Evolutionary conservation across 2,797 vertebrate species (phyloP).

Genomic region (Takifugu ocellatus): DNA sequence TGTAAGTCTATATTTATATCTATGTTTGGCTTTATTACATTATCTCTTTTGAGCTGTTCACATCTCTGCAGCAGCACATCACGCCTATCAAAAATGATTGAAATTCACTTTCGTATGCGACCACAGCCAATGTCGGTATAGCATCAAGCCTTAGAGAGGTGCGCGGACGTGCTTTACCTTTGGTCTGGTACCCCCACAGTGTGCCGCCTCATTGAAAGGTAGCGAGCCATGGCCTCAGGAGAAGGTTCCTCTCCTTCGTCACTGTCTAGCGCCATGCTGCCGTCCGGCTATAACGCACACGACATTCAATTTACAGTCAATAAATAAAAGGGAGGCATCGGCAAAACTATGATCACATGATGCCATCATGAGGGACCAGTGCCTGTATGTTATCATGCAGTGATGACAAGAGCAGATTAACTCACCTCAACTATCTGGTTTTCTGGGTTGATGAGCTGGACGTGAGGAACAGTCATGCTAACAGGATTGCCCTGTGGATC

Average conservation of each 20-base stretch:
- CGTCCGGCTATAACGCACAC: constrained; percentile 79
- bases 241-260: constrained; percentile 97
- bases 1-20: too few species aligned
- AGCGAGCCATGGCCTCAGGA: constrained; percentile 95
- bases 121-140: too few species aligned
- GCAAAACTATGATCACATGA: too few species aligned
- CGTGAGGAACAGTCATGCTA: constrained; percentile 94
- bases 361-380: too few species aligned
- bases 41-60: too few species aligned
- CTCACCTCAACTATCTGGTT: constrained; percentile 99
- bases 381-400: neutral
- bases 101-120: too few species aligned
- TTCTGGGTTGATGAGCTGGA: constrained; percentile 98
- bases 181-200: constrained; percentile 97
- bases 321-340: neutral
- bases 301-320: neutral
- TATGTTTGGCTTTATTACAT: too few species aligned
- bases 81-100: too few species aligned
- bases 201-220: constrained; percentile 97
- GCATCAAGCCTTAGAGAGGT: neutral
- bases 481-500: constrained; percentile 85
- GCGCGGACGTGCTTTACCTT: constrained; percentile 73
- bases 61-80: too few species aligned
- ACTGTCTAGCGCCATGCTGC: constrained; percentile 91
- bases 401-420: neutral